A percentile compares a stretch with the other conserved stretches of the same genome.
Conservation (phyloP, 2,113 vertebrate species). For the Platycercus adscitus region DNA sequence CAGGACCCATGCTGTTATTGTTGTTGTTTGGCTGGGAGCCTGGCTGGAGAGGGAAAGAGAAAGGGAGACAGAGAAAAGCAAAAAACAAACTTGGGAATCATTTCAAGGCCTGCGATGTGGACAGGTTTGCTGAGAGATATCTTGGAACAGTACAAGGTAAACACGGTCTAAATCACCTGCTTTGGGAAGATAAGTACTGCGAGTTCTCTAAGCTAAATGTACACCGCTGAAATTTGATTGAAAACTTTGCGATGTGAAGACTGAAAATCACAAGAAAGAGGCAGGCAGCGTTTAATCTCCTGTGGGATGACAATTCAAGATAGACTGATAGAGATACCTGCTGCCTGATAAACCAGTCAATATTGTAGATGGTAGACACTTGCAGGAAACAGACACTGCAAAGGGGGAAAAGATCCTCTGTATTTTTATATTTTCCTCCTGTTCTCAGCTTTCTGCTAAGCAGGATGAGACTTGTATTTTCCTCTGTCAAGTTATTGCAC, state of each 20-base stretch:
- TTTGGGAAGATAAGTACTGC: conserved; percentile 65
- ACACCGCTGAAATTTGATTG: conserved; percentile 71
- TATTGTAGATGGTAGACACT: conserved; percentile 67
- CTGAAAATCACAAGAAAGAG: conserved; percentile 72
- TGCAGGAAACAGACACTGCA: conserved; percentile 10
- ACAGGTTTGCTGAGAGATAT: conserved; percentile 52
- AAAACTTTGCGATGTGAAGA: conserved; percentile 73
- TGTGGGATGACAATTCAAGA: conserved; percentile 73
- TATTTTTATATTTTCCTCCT: not conserved
- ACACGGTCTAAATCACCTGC: conserved; percentile 71
- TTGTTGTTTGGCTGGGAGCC: not conserved
- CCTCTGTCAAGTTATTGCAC: not conserved
- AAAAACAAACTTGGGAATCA: not conserved
- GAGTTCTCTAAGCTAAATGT: conserved; percentile 69
- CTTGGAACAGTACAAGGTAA: conserved; percentile 50
- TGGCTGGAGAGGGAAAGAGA: not conserved
- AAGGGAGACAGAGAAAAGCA: not conserved
- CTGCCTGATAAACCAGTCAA: conserved; percentile 74
- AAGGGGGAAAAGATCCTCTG: not conserved
- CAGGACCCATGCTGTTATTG: not conserved
- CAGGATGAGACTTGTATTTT: not conserved
- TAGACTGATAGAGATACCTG: conserved; percentile 72
- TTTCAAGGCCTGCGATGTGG: conserved; percentile 35
- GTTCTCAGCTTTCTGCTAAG: not conserved
- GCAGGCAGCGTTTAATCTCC: conserved; percentile 73